Conservation (phyloP, 2,797 vertebrate genomes). For the Tarsius wallacei region DNA sequence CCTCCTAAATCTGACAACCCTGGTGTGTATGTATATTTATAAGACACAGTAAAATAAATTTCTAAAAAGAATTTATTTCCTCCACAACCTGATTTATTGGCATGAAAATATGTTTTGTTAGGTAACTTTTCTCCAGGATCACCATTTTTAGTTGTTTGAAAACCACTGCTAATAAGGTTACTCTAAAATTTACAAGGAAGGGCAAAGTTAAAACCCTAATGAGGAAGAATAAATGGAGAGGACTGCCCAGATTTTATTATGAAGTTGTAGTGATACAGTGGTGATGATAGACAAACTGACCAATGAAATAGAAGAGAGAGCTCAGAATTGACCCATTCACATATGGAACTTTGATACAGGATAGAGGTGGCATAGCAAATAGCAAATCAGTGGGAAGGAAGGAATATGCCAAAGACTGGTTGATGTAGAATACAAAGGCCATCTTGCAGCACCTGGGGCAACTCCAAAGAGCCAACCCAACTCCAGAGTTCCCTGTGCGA, state of each 20-base stretch:
- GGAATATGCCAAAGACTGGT: background rate
- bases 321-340: background rate
- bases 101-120: conserved; percentile 1
- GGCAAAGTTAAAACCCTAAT: background rate
- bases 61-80: background rate
- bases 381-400: background rate
- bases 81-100: background rate
- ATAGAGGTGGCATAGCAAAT: background rate
- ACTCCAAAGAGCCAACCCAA: background rate
- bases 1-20: background rate
- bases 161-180: background rate
- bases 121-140: background rate
- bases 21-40: background rate
- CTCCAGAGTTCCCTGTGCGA: background rate
- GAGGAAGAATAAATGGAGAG: background rate
- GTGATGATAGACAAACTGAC: background rate
- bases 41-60: conserved; percentile 5
- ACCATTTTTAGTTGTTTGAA: conserved; percentile 37
- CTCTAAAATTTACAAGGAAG: conserved; percentile 3
- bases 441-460: background rate
- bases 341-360: background rate
- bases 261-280: background rate
- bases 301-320: background rate
- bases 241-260: background rate
- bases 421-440: background rate